Base-by-base conservation (phyloP, 2,888 invertebrate species). In the Melieria omissa region DNA sequence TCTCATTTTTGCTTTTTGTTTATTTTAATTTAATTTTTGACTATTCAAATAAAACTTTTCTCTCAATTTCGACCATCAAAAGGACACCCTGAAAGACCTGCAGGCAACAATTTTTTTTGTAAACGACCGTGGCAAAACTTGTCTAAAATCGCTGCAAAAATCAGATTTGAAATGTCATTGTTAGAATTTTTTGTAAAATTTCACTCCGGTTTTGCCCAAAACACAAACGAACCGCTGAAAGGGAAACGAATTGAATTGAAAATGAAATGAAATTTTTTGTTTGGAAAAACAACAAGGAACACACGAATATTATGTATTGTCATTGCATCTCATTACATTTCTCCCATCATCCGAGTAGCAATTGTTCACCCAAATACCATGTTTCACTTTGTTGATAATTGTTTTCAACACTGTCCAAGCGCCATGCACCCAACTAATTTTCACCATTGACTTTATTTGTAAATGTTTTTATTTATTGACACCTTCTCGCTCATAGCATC, bases 181-280 rank as follows among this genome's bases (percentile, higher is more conserved):
- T 57, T 69, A 55, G 55, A 61, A 63, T 71, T 66, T 70, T 70
- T 70, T 65, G 63, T 58, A 74, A 74, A 74, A 74, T 72, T 71
- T 76, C 73, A 76, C 73, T 74, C 72, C 72, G 73, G 55, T 71
- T 76, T 74, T 76, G 74, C 71, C 70, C 12, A 57, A 64, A 41
- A 29, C 29, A 29, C 29, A 29, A 29, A 29, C 29, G 29, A 29
- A 29, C 1, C 29, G 29, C 29, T 29, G 29, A 29, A 3, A 29
- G 29, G 29, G 29, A 29, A 29, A 29, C 29, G 29, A 29, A 29
- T 29, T 29, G 29, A 29, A 29, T 29, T 29, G 29, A 16, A 16
- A 16, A 16, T 16, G 16, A 29, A 29, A 29, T 29, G 70, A 52
- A 42, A 69, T 62, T 29, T 70, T 54, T 54, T 60, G 70, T 29